Evolutionary conservation across 2,888 invertebrate species (phyloP).

Genomic region (Apodemia duryi): DNA sequence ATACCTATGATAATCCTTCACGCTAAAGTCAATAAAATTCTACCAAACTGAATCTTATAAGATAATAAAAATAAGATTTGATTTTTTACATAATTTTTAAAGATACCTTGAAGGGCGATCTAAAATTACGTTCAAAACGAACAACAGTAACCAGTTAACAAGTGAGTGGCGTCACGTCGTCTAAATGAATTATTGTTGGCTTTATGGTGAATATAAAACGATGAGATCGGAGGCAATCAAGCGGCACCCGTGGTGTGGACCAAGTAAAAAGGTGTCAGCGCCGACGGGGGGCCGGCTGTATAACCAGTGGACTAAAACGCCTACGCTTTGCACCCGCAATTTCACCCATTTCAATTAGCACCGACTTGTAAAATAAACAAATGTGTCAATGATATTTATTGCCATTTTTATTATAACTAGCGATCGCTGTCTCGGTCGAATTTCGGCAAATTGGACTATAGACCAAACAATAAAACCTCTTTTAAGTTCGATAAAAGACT

Average conservation of each 20-base stretch:
- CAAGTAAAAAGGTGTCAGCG: conserved; percentile 72
- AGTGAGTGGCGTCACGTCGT: conserved; percentile 77
- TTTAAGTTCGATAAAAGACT: too few relatives aligned
- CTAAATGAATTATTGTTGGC: conserved; percentile 79
- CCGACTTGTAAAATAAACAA: conserved; percentile 60
- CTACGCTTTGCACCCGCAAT: conserved; percentile 53
- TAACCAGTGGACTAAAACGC: conserved; percentile 66
- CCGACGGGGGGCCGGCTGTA: conserved; percentile 62
- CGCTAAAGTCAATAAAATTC: too few relatives aligned
- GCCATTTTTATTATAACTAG: not conserved
- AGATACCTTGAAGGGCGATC: conserved; percentile 19
- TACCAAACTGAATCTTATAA: too few relatives aligned
- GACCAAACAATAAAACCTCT: too few relatives aligned
- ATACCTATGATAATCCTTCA: too few relatives aligned
- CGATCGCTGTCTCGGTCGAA: too few relatives aligned
- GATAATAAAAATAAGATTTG: conserved; percentile 1
- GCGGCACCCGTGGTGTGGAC: conserved; percentile 71
- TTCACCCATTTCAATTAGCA: conserved; percentile 73
- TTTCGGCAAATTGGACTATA: too few relatives aligned
- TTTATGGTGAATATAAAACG: conserved; percentile 77
- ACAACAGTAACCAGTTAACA: conserved; percentile 67
- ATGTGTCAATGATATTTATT: conserved; percentile 37
- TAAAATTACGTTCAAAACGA: conserved; percentile 48
- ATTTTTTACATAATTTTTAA: conserved; percentile 25
- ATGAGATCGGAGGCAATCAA: conserved; percentile 78